phyloP scores from a whole-genome alignment of 2,888 invertebrate species.

The Dexiosoma caninum region DNA sequence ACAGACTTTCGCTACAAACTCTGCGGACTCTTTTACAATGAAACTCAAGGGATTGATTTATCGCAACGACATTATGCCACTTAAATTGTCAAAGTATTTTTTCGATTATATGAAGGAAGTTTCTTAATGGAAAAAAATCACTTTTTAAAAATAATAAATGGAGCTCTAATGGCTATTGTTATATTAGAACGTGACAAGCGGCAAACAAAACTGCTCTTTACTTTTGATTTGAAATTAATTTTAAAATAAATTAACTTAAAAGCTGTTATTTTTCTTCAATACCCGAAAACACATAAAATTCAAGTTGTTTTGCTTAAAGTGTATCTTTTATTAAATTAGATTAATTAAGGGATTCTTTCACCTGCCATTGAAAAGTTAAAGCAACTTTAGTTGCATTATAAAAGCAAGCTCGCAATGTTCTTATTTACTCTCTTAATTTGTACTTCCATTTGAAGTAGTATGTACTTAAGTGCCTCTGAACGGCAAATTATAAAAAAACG shows the following conservation, averaged over 20 bases:
- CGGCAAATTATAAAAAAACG: too few species aligned
- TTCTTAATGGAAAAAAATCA: not conserved
- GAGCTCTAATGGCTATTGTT: conserved; percentile 12
- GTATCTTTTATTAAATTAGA: not conserved
- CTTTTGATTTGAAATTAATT: conserved; percentile 8
- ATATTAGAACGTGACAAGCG: conserved; percentile 7
- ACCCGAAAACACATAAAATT: too few species aligned
- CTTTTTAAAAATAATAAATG: not conserved
- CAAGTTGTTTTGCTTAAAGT: not conserved
- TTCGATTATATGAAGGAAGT: too few species aligned
- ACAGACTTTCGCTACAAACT: not conserved
- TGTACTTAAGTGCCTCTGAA: too few species aligned
- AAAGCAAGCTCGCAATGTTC: not conserved
- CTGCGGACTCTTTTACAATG: not conserved
- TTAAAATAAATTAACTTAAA: not conserved
- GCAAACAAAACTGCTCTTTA: conserved; percentile 17
- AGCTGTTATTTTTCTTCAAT: too few species aligned
- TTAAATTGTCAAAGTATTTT: conserved; percentile 11
- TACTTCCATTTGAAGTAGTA: too few species aligned
- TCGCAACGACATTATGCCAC: not conserved
- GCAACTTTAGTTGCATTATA: not conserved
- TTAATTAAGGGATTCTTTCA: conserved; percentile 7
- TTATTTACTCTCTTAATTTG: not conserved
- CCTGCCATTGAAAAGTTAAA: conserved; percentile 30
- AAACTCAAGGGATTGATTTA: not conserved